Evolutionary conservation across 2,797 vertebrate species (phyloP).

Genomic region (Aselliscus stoliczkanus): DNA sequence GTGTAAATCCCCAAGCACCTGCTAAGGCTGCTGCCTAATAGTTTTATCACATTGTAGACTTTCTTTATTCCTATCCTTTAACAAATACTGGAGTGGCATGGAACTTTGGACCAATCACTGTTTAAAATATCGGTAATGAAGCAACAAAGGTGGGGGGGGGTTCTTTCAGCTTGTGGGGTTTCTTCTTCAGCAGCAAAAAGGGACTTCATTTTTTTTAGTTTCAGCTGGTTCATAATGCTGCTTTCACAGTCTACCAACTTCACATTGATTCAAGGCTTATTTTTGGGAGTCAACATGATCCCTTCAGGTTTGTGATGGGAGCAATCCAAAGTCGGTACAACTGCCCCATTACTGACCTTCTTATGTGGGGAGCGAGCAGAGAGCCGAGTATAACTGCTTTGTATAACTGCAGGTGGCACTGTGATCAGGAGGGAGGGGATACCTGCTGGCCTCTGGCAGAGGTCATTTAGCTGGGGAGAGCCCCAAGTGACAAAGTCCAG

Average conservation of each 20-base stretch:
- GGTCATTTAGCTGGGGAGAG: not conserved
- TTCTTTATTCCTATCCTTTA: conserved; percentile 7
- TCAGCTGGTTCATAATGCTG: not conserved
- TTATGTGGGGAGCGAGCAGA: not conserved
- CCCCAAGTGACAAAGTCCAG: not conserved
- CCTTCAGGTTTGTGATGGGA: not conserved
- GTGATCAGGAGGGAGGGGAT: not conserved
- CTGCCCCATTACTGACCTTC: not conserved
- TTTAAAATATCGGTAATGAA: conserved; percentile 4
- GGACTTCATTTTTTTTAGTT: not conserved
- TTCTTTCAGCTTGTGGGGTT: not conserved
- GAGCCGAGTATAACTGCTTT: not conserved
- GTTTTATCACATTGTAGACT: not conserved
- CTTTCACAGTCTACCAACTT: not conserved
- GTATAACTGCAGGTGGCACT: not conserved
- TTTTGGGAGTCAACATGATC: not conserved
- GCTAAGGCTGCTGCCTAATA: not conserved
- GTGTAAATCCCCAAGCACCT: not conserved
- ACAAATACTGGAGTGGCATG: not conserved
- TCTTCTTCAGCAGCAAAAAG: not conserved
- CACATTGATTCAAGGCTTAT: not conserved
- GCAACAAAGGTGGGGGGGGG: not conserved
- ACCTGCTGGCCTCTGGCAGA: not conserved
- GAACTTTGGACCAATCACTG: not conserved
- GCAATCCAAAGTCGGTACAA: not conserved